Percentiles rank a stretch among this genome's conserved stretches.
Evolutionary conservation across 2,797 vertebrate genomes (phyloP).

Genomic region (Podarcis lilfordi): DNA sequence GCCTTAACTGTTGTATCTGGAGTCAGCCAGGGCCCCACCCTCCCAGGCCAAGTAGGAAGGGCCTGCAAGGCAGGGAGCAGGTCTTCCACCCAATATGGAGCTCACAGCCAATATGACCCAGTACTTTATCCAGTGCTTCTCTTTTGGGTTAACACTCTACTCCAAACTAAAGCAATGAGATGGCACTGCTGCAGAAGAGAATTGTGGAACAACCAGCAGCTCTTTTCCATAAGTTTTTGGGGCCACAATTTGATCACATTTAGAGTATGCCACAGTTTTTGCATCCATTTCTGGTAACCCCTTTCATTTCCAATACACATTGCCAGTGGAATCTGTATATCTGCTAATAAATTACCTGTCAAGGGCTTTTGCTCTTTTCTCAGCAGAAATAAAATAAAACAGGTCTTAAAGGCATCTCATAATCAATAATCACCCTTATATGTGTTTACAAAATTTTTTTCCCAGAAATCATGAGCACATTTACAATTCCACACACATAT

Average conservation of each 20-base stretch:
- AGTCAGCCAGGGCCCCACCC: too few relatives aligned
- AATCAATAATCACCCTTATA: neutral
- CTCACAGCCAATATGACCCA: too few relatives aligned
- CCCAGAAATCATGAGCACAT: neutral
- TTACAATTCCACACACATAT: neutral
- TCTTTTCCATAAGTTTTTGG: neutral
- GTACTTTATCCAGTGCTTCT: neutral
- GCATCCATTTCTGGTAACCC: neutral
- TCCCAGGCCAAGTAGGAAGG: too few relatives aligned
- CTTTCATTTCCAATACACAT: neutral
- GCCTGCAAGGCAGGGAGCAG: too few relatives aligned
- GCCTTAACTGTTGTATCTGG: too few relatives aligned
- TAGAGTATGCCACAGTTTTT: neutral
- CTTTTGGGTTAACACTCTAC: neutral
- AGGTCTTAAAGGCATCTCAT: neutral
- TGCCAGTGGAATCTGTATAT: neutral
- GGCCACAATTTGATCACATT: neutral
- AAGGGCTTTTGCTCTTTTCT: neutral
- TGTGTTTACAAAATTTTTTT: neutral
- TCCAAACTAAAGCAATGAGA: neutral
- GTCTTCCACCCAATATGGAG: too few relatives aligned
- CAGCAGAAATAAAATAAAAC: neutral
- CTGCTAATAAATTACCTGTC: neutral
- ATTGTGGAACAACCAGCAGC: neutral
- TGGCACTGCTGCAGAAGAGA: neutral